Evolutionary conservation across 2,888 invertebrate species (phyloP).

Genomic region (Maniola hyperantus): DNA sequence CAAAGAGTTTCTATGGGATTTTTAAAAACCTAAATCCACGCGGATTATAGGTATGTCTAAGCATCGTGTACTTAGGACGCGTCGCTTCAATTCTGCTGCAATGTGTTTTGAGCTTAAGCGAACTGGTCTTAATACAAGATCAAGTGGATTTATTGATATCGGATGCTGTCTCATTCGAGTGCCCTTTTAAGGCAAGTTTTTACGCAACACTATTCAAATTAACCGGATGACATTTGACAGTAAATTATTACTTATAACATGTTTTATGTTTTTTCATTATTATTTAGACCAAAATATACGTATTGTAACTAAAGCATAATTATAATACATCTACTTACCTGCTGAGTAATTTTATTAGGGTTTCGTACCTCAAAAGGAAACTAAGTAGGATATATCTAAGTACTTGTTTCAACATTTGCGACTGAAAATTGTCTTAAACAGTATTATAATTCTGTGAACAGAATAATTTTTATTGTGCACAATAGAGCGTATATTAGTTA

Average conservation of each 20-base stretch:
- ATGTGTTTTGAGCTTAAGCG: background rate
- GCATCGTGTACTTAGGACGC: too few relatives aligned
- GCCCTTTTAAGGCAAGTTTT: conserved; percentile 34
- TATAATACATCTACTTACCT: too few relatives aligned
- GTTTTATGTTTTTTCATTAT: background rate
- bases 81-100: background rate
- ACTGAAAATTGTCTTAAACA: too few relatives aligned
- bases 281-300: background rate
- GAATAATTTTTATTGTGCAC: background rate
- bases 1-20: too few relatives aligned
- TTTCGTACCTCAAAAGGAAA: too few relatives aligned
- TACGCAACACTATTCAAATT: conserved; percentile 52
- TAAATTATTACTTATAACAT: conserved; percentile 32
- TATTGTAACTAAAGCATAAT: background rate
- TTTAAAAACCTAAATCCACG: too few relatives aligned
- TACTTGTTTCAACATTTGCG: too few relatives aligned
- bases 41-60: too few relatives aligned
- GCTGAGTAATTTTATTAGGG: background rate
- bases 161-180: conserved; percentile 56
- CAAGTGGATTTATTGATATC: conserved; percentile 51
- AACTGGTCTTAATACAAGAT: conserved; percentile 32
- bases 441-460: background rate
- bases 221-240: conserved; percentile 54
- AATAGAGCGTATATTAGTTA: conserved; percentile 36
- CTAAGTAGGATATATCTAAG: too few relatives aligned